phyloP scores from a whole-genome alignment of 2,113 vertebrate species.

The Malaclemys terrapin region DNA sequence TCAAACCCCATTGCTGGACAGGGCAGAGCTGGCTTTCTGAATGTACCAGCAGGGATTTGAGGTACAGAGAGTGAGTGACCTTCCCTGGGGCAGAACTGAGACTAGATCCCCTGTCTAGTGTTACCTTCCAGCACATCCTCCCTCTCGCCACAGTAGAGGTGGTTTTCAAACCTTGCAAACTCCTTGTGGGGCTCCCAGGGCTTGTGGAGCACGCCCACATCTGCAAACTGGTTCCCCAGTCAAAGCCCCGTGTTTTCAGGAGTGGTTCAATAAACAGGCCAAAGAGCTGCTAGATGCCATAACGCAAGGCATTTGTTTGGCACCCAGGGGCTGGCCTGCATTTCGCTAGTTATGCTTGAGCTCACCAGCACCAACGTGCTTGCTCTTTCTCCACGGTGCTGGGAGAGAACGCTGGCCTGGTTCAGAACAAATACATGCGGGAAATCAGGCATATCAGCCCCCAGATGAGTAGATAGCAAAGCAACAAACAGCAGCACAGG shows the following conservation, averaged over 20 bases:
- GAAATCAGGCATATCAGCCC: background rate
- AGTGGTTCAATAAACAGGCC: background rate
- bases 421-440: background rate
- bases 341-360: background rate
- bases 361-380: background rate
- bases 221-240: background rate
- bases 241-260: background rate
- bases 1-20: background rate
- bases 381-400: background rate
- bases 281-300: background rate
- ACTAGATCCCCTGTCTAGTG: background rate
- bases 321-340: background rate
- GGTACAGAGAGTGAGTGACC: background rate
- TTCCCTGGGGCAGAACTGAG: background rate
- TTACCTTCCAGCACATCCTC: background rate
- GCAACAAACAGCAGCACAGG: background rate
- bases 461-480: background rate
- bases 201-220: background rate
- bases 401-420: background rate
- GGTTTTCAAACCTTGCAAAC: background rate
- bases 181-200: background rate
- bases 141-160: too few species aligned
- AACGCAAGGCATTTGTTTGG: background rate
- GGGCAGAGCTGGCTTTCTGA: fast-evolving
- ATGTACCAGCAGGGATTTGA: background rate